Conservation (phyloP, 2,797 vertebrate genomes). For the Microhierax caerulescens region DNA sequence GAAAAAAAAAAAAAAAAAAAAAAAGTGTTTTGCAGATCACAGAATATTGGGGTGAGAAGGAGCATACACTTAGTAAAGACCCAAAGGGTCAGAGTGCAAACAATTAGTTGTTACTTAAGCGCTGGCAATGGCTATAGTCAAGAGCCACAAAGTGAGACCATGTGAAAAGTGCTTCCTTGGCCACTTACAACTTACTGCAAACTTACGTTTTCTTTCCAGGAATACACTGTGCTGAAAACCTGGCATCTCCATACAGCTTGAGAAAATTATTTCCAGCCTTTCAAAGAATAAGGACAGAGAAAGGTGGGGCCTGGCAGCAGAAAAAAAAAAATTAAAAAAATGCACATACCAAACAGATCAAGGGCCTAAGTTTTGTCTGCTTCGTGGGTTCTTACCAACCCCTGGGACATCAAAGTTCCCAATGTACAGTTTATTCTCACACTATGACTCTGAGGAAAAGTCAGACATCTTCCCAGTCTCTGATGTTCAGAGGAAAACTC, state of each 20-base stretch:
- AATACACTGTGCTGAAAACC: not conserved
- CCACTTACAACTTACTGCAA: not conserved
- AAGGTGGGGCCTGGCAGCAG: not conserved
- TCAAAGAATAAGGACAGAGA: not conserved
- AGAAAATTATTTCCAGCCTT: not conserved
- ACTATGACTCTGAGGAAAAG: not conserved
- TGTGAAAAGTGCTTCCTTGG: not conserved
- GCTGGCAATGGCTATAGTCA: not conserved
- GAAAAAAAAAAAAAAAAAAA: not conserved
- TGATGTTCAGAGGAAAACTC: not conserved
- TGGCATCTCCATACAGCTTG: not conserved
- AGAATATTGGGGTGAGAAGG: not conserved
- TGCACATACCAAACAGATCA: not conserved
- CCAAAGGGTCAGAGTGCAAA: not conserved
- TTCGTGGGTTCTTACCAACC: not conserved
- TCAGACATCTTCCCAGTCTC: not conserved
- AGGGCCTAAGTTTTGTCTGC: not conserved
- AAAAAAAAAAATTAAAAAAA: not conserved
- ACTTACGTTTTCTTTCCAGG: not conserved
- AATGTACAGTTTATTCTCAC: not conserved
- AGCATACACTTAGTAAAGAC: not conserved
- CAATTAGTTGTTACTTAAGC: not conserved
- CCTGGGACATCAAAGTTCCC: not conserved
- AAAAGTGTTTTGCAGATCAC: not conserved
- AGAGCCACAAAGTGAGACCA: not conserved